Conservation (phyloP, 2,888 invertebrate genomes). For the Mythimna vitellina region DNA sequence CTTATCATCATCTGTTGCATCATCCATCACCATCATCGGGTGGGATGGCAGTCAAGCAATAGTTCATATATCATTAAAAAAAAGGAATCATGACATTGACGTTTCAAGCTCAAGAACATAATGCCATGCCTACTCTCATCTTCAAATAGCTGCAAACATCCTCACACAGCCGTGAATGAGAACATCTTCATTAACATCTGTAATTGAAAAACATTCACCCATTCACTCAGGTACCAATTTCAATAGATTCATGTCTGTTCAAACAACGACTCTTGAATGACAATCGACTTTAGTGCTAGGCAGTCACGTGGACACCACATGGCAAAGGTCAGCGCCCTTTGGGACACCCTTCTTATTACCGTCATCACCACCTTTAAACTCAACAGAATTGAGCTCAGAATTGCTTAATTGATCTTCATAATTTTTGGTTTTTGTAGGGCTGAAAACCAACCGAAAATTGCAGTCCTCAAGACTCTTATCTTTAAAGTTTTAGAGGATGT, state of each 20-base stretch:
- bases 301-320: constrained; percentile 75
- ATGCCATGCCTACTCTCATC: constrained; percentile 14
- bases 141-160: constrained; percentile 21
- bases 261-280: constrained; percentile 67
- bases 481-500: neutral
- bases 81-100: too few relatives aligned
- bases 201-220: constrained; percentile 42
- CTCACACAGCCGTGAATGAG: constrained; percentile 44
- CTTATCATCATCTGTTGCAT: too few relatives aligned
- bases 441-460: constrained; percentile 19
- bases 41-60: too few relatives aligned
- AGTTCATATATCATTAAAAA: too few relatives aligned
- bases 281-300: constrained; percentile 63
- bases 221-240: constrained; percentile 53
- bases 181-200: constrained; percentile 46
- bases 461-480: constrained; percentile 21
- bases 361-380: neutral
- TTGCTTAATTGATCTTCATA: constrained; percentile 15
- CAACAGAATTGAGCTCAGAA: neutral
- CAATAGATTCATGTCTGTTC: constrained; percentile 63
- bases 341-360: constrained; percentile 54
- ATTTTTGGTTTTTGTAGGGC: neutral
- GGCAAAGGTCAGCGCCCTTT: constrained; percentile 77
- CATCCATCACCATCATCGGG: too few relatives aligned
- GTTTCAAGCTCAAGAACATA: too few relatives aligned